A percentile compares a stretch with the other conserved stretches of the same genome.
These are phyloP conservation scores for Cheilosia vulpina DNA, from an alignment of 2,888 invertebrate species.

Conservation along the genomic window DNA sequence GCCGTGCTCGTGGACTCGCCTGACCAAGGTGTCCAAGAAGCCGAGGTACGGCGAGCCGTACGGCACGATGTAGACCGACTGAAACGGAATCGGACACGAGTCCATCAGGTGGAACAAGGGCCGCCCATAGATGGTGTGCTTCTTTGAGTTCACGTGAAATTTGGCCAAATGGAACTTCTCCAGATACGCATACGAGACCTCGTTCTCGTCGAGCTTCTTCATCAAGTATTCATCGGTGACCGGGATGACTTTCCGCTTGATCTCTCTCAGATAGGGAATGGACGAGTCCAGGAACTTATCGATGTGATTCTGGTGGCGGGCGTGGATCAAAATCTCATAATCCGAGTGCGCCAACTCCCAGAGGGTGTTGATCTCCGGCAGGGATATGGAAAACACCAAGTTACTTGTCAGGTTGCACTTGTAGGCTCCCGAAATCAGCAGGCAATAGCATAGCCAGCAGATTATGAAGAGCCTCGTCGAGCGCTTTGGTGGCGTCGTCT, in stretches of 20 bases:
- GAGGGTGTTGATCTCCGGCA: constrained; percentile 80
- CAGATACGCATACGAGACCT: constrained; percentile 84
- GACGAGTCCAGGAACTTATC: constrained; percentile 82
- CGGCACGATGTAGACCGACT: constrained; percentile 85
- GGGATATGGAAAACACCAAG: constrained; percentile 79
- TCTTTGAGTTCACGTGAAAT: constrained; percentile 78
- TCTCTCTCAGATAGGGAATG: constrained; percentile 73
- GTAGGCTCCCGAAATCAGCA: constrained; percentile 81
- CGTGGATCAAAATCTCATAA: constrained; percentile 81
- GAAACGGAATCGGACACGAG: constrained; percentile 85
- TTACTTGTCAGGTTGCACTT: constrained; percentile 82
- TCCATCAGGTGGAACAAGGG: constrained; percentile 84
- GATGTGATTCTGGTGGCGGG: constrained; percentile 82
- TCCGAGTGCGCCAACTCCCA: constrained; percentile 78
- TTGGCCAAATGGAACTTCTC: constrained; percentile 84
- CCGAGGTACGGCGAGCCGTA: constrained; percentile 86
- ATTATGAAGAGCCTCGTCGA: constrained; percentile 79
- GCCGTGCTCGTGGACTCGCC: constrained; percentile 84
- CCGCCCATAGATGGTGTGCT: constrained; percentile 81
- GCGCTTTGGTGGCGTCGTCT: constrained; percentile 64
- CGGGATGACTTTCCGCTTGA: constrained; percentile 82
- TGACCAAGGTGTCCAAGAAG: constrained; percentile 84
- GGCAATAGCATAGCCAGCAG: constrained; percentile 81
- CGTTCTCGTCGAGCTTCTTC: constrained; percentile 82
- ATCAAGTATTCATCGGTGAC: constrained; percentile 83